Percentiles rank a stretch among this genome's conserved stretches.
phyloP scores from a whole-genome alignment of 2,888 invertebrate genomes.

The Scaeva pyrastri region DNA sequence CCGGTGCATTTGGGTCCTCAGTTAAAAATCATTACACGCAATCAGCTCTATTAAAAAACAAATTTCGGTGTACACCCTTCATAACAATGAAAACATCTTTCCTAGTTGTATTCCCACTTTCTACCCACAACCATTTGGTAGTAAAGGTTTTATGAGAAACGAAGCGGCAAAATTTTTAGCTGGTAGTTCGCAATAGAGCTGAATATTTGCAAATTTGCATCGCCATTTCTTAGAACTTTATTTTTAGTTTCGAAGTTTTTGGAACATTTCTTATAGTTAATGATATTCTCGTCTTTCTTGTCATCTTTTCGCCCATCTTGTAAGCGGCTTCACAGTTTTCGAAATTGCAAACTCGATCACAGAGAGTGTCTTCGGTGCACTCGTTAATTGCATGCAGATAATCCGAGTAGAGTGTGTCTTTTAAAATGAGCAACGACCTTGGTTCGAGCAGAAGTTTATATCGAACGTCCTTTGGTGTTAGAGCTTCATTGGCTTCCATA shows the following conservation, averaged over 20 bases:
- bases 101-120: neutral
- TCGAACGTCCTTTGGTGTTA: constrained; percentile 80
- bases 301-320: constrained; percentile 86
- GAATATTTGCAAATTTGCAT: neutral
- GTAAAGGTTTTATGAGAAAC: neutral
- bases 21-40: neutral
- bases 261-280: constrained; percentile 97
- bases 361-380: constrained; percentile 87
- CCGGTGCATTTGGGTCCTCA: neutral
- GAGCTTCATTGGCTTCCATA: constrained; percentile 40
- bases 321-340: constrained; percentile 86
- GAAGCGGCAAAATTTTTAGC: neutral
- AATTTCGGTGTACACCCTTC: neutral
- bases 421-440: constrained; percentile 93
- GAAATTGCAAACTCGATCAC: constrained; percentile 87
- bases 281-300: constrained; percentile 93
- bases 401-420: constrained; percentile 91
- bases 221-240: constrained; percentile 84
- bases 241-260: constrained; percentile 91
- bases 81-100: neutral
- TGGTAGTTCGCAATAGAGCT: neutral
- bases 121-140: neutral
- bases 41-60: neutral
- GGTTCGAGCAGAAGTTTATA: constrained; percentile 93
- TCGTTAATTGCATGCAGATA: constrained; percentile 95